A percentile compares a stretch with the other conserved stretches of the same genome.
phyloP scores from a whole-genome alignment of 2,888 invertebrate genomes.

The Sussaba pulchella region DNA sequence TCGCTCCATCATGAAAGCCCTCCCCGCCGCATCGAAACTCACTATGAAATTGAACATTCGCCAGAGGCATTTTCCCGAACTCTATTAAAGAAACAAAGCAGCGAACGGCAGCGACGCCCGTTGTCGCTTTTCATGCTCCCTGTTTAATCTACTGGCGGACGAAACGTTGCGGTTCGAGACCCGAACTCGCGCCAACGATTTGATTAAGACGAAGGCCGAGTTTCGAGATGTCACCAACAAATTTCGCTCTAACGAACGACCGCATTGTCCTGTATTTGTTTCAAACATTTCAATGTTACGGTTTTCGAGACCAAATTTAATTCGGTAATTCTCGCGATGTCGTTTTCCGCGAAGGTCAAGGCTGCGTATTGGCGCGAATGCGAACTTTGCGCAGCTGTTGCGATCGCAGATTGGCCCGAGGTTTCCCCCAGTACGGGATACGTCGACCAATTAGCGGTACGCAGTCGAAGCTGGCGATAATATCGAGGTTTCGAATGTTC shows the following conservation, averaged over 20 bases:
- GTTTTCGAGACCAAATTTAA: background rate
- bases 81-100: constrained; percentile 11
- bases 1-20: constrained; percentile 18
- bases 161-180: constrained; percentile 46
- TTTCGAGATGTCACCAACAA: background rate
- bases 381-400: no score
- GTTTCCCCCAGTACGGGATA: no score
- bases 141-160: constrained; percentile 54
- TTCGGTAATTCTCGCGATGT: background rate
- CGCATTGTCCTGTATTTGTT: background rate
- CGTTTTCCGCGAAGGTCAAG: no score
- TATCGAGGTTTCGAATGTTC: no score
- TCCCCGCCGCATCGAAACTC: constrained; percentile 35
- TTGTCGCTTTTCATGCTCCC: constrained; percentile 38
- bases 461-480: no score
- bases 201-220: constrained; percentile 4
- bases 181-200: constrained; percentile 4
- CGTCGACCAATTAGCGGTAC: no score
- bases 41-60: constrained; percentile 37
- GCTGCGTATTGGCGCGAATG: no score
- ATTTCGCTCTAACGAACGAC: background rate
- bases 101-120: background rate
- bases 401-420: no score
- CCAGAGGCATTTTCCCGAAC: constrained; percentile 3
- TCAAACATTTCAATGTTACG: background rate